Evolutionary conservation across 2,797 vertebrate genomes (phyloP).

Genomic region (Psittacula echo): DNA sequence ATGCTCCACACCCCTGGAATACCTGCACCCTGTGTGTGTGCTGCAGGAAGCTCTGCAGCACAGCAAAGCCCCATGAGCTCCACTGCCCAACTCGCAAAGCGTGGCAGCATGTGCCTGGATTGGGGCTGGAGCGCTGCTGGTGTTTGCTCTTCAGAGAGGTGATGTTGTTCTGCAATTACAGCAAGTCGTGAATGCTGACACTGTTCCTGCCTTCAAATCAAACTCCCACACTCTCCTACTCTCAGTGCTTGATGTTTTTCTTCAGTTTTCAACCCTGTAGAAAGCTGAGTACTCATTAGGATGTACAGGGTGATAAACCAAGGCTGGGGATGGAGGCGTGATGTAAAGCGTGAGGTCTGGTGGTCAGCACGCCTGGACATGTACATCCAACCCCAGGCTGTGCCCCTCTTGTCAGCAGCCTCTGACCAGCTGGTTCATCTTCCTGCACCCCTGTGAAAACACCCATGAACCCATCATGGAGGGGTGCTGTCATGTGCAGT

Average conservation of each 20-base stretch:
- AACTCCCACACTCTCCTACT: slow-evolving; percentile 7
- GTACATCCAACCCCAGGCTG: background rate
- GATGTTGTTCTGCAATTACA: background rate
- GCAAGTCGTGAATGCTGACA: background rate
- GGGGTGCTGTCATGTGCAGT: too few relatives aligned
- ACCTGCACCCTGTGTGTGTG: fast-evolving
- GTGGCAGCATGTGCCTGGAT: background rate
- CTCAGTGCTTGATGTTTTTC: background rate
- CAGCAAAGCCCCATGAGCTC: background rate
- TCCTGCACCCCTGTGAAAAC: background rate
- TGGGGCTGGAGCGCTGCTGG: background rate
- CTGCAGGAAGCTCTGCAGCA: background rate
- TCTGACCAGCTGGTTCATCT: background rate
- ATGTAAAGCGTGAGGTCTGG: background rate
- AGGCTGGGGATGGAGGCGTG: background rate
- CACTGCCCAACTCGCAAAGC: background rate
- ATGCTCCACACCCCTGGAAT: background rate
- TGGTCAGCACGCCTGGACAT: background rate
- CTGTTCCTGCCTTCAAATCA: background rate
- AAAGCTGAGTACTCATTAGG: background rate
- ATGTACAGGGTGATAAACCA: background rate
- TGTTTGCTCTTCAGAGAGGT: background rate
- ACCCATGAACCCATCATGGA: background rate
- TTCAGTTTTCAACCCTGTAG: background rate
- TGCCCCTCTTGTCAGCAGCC: background rate